Percentiles rank a stretch among this genome's conserved stretches.
These are phyloP conservation scores for Oryzias celebensis DNA, from an alignment of 2,113 vertebrate species.

Conservation along the genomic window DNA sequence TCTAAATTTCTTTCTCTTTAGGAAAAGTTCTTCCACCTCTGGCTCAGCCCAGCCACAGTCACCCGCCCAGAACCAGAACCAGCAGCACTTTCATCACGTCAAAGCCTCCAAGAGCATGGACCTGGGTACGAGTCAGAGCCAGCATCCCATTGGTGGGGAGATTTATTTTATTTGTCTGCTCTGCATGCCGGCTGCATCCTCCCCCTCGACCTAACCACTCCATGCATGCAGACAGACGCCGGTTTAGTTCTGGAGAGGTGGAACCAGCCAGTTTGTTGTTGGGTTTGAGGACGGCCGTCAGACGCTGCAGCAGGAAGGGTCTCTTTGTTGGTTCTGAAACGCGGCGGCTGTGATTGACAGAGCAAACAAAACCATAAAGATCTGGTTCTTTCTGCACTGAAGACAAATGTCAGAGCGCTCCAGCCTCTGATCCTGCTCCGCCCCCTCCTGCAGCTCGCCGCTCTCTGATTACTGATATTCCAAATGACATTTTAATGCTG, in stretches of 20 bases:
- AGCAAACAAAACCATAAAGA: background rate
- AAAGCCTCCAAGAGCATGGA: constrained; percentile 98
- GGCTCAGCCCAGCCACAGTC: constrained; percentile 47
- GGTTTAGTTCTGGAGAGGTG: background rate
- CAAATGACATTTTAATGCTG: constrained; percentile 45
- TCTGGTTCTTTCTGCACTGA: background rate
- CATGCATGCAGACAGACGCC: constrained; percentile 17
- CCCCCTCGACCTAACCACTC: background rate
- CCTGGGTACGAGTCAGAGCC: constrained; percentile 84
- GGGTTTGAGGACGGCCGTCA: too few relatives aligned
- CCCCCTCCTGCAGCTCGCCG: constrained; percentile 39
- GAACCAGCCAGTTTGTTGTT: too few relatives aligned
- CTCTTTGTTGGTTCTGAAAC: too few relatives aligned
- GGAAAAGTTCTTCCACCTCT: constrained; percentile 30
- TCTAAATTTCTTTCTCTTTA: constrained; percentile 11
- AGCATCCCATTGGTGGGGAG: constrained; percentile 64
- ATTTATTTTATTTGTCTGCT: constrained; percentile 28
- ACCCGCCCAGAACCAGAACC: constrained; percentile 49
- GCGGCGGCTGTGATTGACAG: too few relatives aligned
- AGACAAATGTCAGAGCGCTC: constrained; percentile 1
- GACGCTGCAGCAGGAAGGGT: too few relatives aligned
- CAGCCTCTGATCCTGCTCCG: background rate
- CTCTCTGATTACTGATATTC: constrained; percentile 32
- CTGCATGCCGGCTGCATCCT: constrained; percentile 52
- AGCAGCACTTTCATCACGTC: constrained; percentile 85